phyloP scores from a whole-genome alignment of 2,888 invertebrate genomes.

The Cephalotes varians region DNA sequence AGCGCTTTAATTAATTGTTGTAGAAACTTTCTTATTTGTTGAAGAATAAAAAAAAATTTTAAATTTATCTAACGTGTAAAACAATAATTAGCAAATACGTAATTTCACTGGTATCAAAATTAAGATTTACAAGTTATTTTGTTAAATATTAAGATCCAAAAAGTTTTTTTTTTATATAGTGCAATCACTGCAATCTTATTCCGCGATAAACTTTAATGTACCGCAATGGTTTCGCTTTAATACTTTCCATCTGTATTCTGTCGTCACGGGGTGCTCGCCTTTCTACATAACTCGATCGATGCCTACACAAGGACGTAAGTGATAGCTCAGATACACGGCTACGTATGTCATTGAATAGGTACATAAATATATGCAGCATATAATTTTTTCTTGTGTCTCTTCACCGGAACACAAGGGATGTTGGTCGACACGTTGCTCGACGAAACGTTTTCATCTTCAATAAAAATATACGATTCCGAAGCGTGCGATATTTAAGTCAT shows the following conservation, averaged over 20 bases:
- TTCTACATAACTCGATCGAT: conserved; percentile 51
- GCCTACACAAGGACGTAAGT: conserved; percentile 45
- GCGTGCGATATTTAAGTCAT: neutral
- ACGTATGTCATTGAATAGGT: conserved; percentile 10
- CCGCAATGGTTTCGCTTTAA: conserved; percentile 46
- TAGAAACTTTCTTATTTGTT: no score
- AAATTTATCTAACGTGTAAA: neutral
- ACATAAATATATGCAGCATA: conserved; percentile 5
- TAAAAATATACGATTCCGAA: neutral
- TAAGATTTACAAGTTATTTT: neutral
- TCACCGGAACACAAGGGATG: neutral
- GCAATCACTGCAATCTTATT: neutral
- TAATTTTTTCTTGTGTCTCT: conserved; percentile 19
- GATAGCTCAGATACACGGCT: conserved; percentile 22
- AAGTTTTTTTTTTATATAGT: neutral
- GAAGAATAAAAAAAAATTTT: neutral
- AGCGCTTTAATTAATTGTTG: no score
- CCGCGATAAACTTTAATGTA: conserved; percentile 37
- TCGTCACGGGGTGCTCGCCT: conserved; percentile 47
- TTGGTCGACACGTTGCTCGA: neutral
- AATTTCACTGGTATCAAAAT: neutral
- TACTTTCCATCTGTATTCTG: conserved; percentile 50
- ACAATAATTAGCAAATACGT: neutral
- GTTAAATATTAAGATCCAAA: neutral
- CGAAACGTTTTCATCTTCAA: neutral